Evolutionary conservation across 2,797 vertebrate species (phyloP), one percentile per base, ranked within the genome.

Genomic region (Alectoris magna): DNA sequence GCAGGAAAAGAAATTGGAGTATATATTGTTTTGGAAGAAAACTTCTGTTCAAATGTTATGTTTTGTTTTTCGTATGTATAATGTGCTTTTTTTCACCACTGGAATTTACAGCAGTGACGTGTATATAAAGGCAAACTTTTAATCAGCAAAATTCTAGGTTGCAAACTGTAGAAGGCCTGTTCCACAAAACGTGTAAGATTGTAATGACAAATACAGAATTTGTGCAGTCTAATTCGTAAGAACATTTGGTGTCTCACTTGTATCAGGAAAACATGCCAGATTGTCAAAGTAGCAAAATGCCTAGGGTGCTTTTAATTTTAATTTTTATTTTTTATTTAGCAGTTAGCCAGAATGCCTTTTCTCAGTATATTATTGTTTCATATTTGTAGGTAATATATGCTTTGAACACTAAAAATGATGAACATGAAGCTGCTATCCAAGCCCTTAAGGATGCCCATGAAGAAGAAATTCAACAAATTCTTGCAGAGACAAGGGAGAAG

Each of bases 381-480:
- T 84, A 62, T 96, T 85, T 93, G 27, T 97, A 99, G 99, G 99
- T 99, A 87, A 99, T 99, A 97, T 99, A 99, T 96, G 99, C 99
- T 74, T 98, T 99, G 95, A 99, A 99, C 97, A 99, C 99, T 36
- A 99, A 99, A 97, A 99, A 99, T 76, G 99, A 99, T 64, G 99
- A 99, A 60, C 99, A 99, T 11, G 99, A 99, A 97, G 99, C 98
- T 66, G 99, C 99, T 93, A 98, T 99, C 90, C 98, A 99, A 96
- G 99, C 99, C 29, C 98, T 99, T 97, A 99, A 99, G 97, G 99
- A 99, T 97, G 99, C 98, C 26, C 99, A 99, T 3, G 99, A 99
- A 96, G 99, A 99, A 97, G 99, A 99, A 98, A 98, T 99, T 95
- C 99, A 99, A 80, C 99, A 99, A 97, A 99, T 99, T 93, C 98